Evolutionary conservation across 1,140 invertebrate genomes (phyloP).

Genomic region (Apis cerana): DNA sequence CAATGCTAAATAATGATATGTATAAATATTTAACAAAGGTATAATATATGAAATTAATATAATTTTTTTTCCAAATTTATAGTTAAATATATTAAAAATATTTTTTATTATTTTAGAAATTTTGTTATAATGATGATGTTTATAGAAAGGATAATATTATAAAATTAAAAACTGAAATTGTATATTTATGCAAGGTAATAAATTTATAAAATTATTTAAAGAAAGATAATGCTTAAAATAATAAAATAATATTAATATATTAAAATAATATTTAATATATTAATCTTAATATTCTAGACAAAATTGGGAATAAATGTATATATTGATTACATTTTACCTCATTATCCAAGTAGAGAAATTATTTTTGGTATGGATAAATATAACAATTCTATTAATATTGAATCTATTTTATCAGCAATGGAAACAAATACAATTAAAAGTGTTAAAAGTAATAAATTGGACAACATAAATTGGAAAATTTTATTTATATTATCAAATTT

Average conservation of each 20-base stretch:
- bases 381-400: constrained; percentile 71
- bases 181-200: constrained; percentile 40
- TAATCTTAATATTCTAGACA: constrained; percentile 47
- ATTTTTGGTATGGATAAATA: constrained; percentile 80
- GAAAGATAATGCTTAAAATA: neutral
- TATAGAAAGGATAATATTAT: neutral
- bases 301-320: constrained; percentile 52
- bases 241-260: neutral
- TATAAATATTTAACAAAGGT: constrained; percentile 78
- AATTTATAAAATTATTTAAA: neutral
- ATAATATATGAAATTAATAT: constrained; percentile 40
- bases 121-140: neutral
- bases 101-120: constrained; percentile 1
- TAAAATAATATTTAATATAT: neutral
- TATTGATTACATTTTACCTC: constrained; percentile 82
- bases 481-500: constrained; percentile 78
- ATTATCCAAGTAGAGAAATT: constrained; percentile 82
- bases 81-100: neutral
- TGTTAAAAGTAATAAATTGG: constrained; percentile 71
- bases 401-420: constrained; percentile 68
- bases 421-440: constrained; percentile 75
- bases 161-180: constrained; percentile 11
- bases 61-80: neutral
- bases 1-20: constrained; percentile 74
- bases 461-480: constrained; percentile 77